These are phyloP conservation scores for Sacculina carcini DNA, from an alignment of 2,888 invertebrate species.

Conservation along the genomic window DNA sequence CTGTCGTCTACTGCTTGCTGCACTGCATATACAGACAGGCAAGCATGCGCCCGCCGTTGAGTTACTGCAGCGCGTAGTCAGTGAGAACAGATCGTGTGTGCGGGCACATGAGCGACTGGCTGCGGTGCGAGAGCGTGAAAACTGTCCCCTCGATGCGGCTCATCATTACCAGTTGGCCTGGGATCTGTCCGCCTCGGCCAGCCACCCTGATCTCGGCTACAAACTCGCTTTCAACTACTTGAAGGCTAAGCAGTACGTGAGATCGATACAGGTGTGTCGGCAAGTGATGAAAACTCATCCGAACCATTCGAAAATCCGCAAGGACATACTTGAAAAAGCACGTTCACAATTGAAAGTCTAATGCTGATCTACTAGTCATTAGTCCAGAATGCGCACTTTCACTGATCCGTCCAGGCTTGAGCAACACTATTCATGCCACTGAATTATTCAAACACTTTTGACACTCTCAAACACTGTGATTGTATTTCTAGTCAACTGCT, in stretches of 20 bases:
- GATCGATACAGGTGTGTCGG: constrained; percentile 72
- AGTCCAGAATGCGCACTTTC: no score
- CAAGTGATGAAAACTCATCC: constrained; percentile 53
- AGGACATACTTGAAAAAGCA: constrained; percentile 72
- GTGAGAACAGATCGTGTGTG: constrained; percentile 63
- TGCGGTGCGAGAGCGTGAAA: constrained; percentile 68
- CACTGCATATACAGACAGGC: constrained; percentile 54
- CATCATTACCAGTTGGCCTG: constrained; percentile 60
- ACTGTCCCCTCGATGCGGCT: constrained; percentile 60
- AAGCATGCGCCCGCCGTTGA: constrained; percentile 50
- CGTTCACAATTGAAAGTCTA: constrained; percentile 15
- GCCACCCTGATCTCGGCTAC: constrained; percentile 36
- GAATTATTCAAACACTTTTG: no score
- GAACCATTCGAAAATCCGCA: constrained; percentile 67
- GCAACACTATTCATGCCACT: no score
- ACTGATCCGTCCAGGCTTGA: no score
- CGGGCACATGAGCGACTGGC: constrained; percentile 73
- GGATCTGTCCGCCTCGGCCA: constrained; percentile 41
- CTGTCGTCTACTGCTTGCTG: constrained; percentile 80
- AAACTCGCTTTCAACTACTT: constrained; percentile 74
- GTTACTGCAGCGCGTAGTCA: constrained; percentile 32
- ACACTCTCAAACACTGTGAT: no score
- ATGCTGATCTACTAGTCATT: not conserved
- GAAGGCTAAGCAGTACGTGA: constrained; percentile 62
- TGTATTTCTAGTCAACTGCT: no score